Conservation (phyloP, 2,113 vertebrate genomes). For the Malurus cyaneus region DNA sequence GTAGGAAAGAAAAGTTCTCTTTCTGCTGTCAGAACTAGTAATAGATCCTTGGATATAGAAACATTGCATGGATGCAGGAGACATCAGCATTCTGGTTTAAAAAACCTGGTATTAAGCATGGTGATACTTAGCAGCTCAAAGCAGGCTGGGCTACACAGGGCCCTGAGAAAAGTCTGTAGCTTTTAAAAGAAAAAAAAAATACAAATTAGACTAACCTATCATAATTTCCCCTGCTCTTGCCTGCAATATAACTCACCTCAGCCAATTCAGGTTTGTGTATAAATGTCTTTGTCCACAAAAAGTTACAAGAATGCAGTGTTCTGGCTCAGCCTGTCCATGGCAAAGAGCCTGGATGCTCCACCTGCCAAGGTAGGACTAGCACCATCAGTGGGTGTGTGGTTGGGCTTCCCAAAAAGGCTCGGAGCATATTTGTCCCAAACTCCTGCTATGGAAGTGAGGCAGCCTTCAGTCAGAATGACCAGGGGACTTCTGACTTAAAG, state of each 20-base stretch:
- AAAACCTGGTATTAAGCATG: neutral
- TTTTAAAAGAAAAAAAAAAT: neutral
- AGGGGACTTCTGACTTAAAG: neutral
- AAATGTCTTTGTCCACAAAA: neutral
- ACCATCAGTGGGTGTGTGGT: neutral
- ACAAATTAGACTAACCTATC: neutral
- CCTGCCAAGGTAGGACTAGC: neutral
- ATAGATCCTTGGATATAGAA: neutral
- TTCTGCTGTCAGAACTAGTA: neutral
- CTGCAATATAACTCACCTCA: neutral
- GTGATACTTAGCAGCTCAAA: neutral
- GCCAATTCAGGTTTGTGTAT: neutral
- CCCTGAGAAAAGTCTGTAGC: neutral
- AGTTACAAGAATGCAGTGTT: rapidly evolving
- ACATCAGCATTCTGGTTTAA: neutral
- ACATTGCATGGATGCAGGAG: neutral
- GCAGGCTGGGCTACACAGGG: neutral
- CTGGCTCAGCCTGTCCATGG: neutral
- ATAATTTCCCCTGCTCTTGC: neutral
- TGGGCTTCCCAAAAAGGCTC: neutral
- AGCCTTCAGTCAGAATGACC: neutral
- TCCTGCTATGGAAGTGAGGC: neutral
- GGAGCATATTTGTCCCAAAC: neutral
- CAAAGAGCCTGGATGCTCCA: neutral
- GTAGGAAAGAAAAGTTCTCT: neutral